Evolutionary conservation across 2,797 vertebrate species (phyloP).

Genomic region (Lepus oiostolus): DNA sequence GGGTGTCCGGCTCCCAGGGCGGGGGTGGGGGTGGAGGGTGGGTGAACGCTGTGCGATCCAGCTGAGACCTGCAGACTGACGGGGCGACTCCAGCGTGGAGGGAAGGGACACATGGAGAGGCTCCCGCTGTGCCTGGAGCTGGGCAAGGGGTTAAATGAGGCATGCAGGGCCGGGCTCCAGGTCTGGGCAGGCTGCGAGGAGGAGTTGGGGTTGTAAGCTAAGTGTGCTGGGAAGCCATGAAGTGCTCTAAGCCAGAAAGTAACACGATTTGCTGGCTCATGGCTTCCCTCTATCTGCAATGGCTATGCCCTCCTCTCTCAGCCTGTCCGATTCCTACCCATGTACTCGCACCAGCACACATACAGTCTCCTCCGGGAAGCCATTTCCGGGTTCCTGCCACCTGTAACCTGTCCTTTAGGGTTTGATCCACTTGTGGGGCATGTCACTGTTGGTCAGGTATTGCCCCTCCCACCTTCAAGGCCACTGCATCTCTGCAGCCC

Average conservation of each 20-base stretch:
- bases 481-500: not conserved
- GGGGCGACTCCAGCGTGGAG: not conserved
- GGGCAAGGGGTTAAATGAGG: not conserved
- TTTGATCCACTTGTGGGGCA: not conserved
- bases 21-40: too few species aligned
- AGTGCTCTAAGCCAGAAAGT: not conserved
- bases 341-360: not conserved
- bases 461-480: not conserved
- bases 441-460: not conserved
- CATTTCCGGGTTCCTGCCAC: conserved; percentile 54
- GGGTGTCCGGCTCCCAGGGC: not conserved
- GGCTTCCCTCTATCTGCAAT: not conserved
- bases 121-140: not conserved
- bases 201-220: conserved; percentile 13
- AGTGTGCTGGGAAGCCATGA: not conserved
- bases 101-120: not conserved
- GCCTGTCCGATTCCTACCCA: not conserved
- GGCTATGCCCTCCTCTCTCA: not conserved
- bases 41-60: not conserved
- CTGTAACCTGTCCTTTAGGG: conserved; percentile 61
- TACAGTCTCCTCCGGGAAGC: not conserved
- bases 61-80: not conserved
- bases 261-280: not conserved
- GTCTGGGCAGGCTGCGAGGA: not conserved
- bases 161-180: not conserved